Base-by-base conservation (phyloP, 1,140 invertebrate species). In the Drosophila repletoides region DNA sequence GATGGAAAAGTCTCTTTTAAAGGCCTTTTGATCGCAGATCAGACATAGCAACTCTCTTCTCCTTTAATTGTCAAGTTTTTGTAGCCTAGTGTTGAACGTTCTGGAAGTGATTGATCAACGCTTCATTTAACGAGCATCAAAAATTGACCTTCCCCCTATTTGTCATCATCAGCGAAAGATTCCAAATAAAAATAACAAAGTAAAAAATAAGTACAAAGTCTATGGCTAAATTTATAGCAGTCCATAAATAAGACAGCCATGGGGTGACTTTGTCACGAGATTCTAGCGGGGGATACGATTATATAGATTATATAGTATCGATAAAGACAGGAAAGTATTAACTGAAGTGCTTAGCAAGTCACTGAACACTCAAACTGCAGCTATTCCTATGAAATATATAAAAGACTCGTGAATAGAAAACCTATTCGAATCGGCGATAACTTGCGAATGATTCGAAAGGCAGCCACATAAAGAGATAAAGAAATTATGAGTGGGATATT, bases 371-470 rank as follows among this genome's bases (percentile, higher is more conserved):
- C n/a, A n/a, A n/a, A n/a, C n/a, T n/a, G n/a, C n/a, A n/a, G n/a
- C n/a, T n/a, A n/a, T n/a, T n/a, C n/a, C n/a, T n/a, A n/a, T n/a
- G n/a, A n/a, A n/a, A n/a, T n/a, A n/a, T n/a, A n/a, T n/a, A n/a
- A n/a, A n/a, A n/a, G n/a, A 38, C 9, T 9, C 6, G 24, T 51
- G 6, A 17, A 19, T 24, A 15, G 9, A 28, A 17, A 17, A 17
- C 1, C 43, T 1, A 21, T 29, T 14, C 14, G n/a, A 48, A 41
- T 58, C 43, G 7, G 5, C 38, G 0, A 19, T 6, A 31, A 56
- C 5, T 53, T 46, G 40, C 24, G 46, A 38, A 64, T 38, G 22
- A 58, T 29, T n/a, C n/a, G 14, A 63, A 34, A 34, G 34, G 12
- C 34, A 22, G n/a, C 2, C 5, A 33, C 40, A 53, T 22, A 5